Conservation (phyloP, 1,140 invertebrate species). For the Drosophila orosa region DNA sequence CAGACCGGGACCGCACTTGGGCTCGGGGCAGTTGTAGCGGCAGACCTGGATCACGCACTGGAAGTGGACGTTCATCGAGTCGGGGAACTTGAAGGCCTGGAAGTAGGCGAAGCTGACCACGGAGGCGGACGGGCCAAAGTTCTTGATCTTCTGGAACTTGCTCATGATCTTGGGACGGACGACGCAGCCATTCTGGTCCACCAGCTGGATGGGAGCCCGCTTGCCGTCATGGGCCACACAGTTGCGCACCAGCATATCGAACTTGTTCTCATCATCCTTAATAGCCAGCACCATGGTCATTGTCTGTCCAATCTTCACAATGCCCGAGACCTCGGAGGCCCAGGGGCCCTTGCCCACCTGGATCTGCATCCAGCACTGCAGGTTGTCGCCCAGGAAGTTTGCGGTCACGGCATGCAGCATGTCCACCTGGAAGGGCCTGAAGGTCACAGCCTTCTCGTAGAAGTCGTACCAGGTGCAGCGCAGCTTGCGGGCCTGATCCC, state of each 20-base stretch:
- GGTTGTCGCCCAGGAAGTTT: constrained; percentile 96
- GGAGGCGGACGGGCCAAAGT: constrained; percentile 96
- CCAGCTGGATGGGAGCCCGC: constrained; percentile 95
- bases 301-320: constrained; percentile 97
- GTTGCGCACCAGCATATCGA: constrained; percentile 97
- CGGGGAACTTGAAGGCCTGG: constrained; percentile 98
- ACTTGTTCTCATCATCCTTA: constrained; percentile 97
- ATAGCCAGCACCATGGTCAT: constrained; percentile 98
- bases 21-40: constrained; percentile 95
- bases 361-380: constrained; percentile 98
- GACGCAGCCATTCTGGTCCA: constrained; percentile 96
- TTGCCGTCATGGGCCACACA: constrained; percentile 97
- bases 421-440: constrained; percentile 96
- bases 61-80: constrained; percentile 98
- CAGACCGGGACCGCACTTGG: constrained; percentile 90
- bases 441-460: constrained; percentile 97
- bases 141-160: constrained; percentile 97
- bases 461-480: constrained; percentile 97
- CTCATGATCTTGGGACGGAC: constrained; percentile 97
- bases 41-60: constrained; percentile 98
- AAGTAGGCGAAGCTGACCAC: constrained; percentile 98
- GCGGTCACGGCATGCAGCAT: constrained; percentile 97
- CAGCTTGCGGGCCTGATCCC: constrained; percentile 93
- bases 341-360: constrained; percentile 97
- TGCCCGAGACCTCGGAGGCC: constrained; percentile 97